Conservation (phyloP, 1,140 invertebrate species). For the Caenorhabditis elegans region WBcel235 BX284605.5:10150001-10150500, state of each 20-base stretch:
- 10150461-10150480: neutral
- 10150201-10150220: too few species aligned
- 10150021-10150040: neutral
- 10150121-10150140: too few species aligned
- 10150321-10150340: too few species aligned
- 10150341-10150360: neutral
- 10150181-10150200: too few species aligned
- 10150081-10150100: conserved; percentile 29
- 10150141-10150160: too few species aligned
- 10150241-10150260: too few species aligned
- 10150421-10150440: neutral
- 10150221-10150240: too few species aligned
- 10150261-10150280: too few species aligned
- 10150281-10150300: too few species aligned
- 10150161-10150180: too few species aligned
- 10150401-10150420: neutral
- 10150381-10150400: neutral
- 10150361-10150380: neutral
- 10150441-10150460: neutral
- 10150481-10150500: neutral
- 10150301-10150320: too few species aligned
- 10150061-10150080: conserved; percentile 21
- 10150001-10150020: neutral
- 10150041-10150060: conserved; percentile 34
- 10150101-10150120: conserved; percentile 3